These are phyloP conservation scores for Scarus forsteni DNA, from an alignment of 2,797 vertebrate species.

Conservation along the genomic window DNA sequence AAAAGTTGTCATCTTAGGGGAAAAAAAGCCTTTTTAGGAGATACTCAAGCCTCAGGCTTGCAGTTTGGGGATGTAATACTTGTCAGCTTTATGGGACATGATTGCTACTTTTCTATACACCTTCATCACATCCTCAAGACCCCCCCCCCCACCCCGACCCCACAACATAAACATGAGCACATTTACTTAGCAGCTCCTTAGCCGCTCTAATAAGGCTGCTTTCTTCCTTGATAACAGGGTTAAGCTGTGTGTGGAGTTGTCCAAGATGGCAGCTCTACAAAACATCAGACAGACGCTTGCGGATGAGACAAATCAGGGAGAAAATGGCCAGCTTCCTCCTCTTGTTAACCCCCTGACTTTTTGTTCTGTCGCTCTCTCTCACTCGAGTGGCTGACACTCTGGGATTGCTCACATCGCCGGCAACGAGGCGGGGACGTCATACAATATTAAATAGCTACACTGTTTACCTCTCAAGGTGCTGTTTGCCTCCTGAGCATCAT, in stretches of 20 bases:
- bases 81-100: slow-evolving; percentile 38
- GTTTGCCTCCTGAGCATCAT: slow-evolving; percentile 46
- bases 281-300: slow-evolving; percentile 44
- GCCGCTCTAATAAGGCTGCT: slow-evolving; percentile 42
- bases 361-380: slow-evolving; percentile 1
- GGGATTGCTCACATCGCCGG: slow-evolving; percentile 5
- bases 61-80: slow-evolving; percentile 17
- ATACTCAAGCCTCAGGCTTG: slow-evolving; percentile 10
- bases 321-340: slow-evolving; percentile 37
- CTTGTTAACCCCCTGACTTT: slow-evolving; percentile 52
- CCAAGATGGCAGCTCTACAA: slow-evolving; percentile 55
- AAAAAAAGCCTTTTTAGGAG: slow-evolving; percentile 40
- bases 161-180: slow-evolving; percentile 19
- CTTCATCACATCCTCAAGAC: slow-evolving; percentile 7
- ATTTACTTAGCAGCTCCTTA: slow-evolving; percentile 31
- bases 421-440: slow-evolving; percentile 18
- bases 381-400: not conserved
- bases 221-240: slow-evolving; percentile 50
- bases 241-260: slow-evolving; percentile 50
- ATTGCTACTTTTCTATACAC: slow-evolving; percentile 19
- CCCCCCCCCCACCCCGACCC: slow-evolving; percentile 19
- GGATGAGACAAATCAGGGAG: slow-evolving; percentile 47
- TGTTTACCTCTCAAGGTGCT: slow-evolving; percentile 59
- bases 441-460: slow-evolving; percentile 53
- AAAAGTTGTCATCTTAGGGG: slow-evolving; percentile 36